Conservation (phyloP, 2,113 vertebrate species). For the Malurus alboscapulatus region DNA sequence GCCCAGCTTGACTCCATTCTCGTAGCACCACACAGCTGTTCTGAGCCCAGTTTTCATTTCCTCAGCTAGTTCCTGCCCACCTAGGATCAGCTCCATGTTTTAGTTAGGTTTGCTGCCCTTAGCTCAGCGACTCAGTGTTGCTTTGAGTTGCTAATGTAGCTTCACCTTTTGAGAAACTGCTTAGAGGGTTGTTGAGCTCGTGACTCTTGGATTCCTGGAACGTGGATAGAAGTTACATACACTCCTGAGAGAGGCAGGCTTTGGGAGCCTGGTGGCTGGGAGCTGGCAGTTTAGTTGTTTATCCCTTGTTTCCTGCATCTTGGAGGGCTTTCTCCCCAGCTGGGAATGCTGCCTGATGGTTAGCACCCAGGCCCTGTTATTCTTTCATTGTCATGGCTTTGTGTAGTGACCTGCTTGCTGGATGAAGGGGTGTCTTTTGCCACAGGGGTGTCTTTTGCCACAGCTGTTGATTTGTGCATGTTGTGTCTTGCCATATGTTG, state of each 20-base stretch:
- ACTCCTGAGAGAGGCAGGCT: background rate
- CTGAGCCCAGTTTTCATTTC: background rate
- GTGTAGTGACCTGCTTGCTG: background rate
- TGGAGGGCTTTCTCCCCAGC: background rate
- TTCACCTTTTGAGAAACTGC: background rate
- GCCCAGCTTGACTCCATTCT: background rate
- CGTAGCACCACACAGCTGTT: fast-evolving
- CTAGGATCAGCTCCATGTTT: fast-evolving
- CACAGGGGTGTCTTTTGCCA: background rate
- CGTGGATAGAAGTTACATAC: background rate
- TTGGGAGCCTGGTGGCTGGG: background rate
- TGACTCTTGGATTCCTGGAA: background rate
- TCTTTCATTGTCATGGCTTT: background rate
- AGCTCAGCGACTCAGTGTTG: background rate
- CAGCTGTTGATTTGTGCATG: background rate
- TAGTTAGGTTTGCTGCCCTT: background rate
- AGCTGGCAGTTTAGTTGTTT: background rate
- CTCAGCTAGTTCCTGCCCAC: background rate
- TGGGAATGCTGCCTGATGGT: background rate
- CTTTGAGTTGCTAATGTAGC: background rate
- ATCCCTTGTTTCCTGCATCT: background rate
- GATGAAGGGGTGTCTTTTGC: background rate
- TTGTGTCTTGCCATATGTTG: background rate
- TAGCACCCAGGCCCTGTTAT: background rate
- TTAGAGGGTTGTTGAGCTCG: background rate